A percentile compares a stretch with the other conserved stretches of the same genome.
These are phyloP conservation scores for Andrena praecox DNA, from an alignment of 2,888 invertebrate genomes.

Conservation along the genomic window DNA sequence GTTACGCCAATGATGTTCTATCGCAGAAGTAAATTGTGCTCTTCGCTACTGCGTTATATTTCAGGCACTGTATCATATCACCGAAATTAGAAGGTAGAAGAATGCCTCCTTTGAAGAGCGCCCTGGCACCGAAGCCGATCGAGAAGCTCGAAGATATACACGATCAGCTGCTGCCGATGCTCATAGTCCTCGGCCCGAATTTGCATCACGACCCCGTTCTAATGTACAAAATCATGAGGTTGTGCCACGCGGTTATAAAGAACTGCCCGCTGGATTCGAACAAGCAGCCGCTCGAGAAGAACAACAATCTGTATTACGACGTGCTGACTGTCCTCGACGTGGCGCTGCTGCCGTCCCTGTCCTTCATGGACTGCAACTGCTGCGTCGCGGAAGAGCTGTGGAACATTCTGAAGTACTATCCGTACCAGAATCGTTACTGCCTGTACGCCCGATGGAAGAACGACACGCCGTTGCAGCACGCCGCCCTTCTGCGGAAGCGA, in stretches of 20 bases:
- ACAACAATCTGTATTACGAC: conserved; percentile 90
- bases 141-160: conserved; percentile 90
- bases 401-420: conserved; percentile 93
- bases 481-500: conserved; percentile 92
- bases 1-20: not conserved
- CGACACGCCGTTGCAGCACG: conserved; percentile 93
- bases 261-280: conserved; percentile 80
- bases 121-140: conserved; percentile 89
- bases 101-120: conserved; percentile 85
- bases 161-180: conserved; percentile 93
- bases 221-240: conserved; percentile 93
- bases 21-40: not conserved
- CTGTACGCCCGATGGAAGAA: conserved; percentile 99
- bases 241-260: conserved; percentile 83
- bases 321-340: conserved; percentile 95
- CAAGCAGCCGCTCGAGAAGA: conserved; percentile 79
- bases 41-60: conserved; percentile 70
- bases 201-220: conserved; percentile 94
- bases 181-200: conserved; percentile 94
- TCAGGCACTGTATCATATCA: conserved; percentile 91
- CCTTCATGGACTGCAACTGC: conserved; percentile 97
- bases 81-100: conserved; percentile 88
- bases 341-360: conserved; percentile 95
- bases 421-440: conserved; percentile 93
- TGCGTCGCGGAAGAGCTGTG: conserved; percentile 99